These are phyloP conservation scores for Seladonia tumulorum DNA, from an alignment of 2,888 invertebrate genomes.

Conservation along the genomic window DNA sequence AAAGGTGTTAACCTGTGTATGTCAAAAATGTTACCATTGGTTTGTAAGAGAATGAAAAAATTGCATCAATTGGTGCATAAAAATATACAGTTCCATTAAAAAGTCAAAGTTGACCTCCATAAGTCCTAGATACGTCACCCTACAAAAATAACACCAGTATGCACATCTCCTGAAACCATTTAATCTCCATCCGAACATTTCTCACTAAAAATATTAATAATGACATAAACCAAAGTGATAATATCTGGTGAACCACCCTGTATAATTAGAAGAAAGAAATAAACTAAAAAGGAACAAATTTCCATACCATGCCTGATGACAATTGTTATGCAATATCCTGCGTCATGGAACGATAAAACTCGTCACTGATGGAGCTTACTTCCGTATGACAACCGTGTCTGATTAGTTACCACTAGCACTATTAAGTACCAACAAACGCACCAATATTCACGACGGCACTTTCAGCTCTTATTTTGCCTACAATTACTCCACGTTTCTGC, in stretches of 20 bases:
- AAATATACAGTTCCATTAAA: not conserved
- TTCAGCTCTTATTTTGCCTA: conserved; percentile 35
- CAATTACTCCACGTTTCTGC: conserved; percentile 20
- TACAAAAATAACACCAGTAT: not conserved
- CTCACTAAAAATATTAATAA: not conserved
- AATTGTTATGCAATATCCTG: conserved; percentile 55
- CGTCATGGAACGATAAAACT: conserved; percentile 40
- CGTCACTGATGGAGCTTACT: conserved; percentile 30
- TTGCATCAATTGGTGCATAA: no score
- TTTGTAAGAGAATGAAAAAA: not conserved
- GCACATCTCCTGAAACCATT: not conserved
- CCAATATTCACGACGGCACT: conserved; percentile 51
- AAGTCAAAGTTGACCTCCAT: not conserved
- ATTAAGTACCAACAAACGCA: conserved; percentile 66
- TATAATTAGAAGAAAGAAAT: conserved; percentile 27
- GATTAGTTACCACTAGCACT: conserved; percentile 60
- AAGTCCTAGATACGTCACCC: not conserved
- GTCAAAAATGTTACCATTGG: no score
- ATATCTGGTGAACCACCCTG: not conserved
- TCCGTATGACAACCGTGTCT: conserved; percentile 43
- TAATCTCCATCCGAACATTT: not conserved
- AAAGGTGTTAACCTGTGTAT: no score
- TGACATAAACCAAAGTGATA: not conserved
- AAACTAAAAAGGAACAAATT: conserved; percentile 55
- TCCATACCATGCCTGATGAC: conserved; percentile 43